Evolutionary conservation across 2,113 vertebrate genomes (phyloP).

Genomic region (Eolophus roseicapilla): DNA sequence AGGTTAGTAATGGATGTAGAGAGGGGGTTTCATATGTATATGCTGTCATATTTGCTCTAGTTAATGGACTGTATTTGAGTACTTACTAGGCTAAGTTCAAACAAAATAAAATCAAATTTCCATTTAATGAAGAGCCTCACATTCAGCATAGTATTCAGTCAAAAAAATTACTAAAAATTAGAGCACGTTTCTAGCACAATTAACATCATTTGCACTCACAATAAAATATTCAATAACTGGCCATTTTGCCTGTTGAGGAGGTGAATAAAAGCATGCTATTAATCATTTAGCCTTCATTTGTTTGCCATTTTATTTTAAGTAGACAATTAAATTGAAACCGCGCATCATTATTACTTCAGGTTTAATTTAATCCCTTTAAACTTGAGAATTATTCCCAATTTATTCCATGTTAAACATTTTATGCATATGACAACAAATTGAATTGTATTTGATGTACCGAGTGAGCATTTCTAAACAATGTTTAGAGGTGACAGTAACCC

Average conservation of each 20-base stretch:
- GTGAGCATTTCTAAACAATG: conserved; percentile 43
- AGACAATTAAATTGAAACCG: conserved; percentile 78
- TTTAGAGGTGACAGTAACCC: background rate
- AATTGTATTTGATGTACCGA: conserved; percentile 60
- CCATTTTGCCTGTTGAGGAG: conserved; percentile 79
- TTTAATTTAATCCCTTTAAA: conserved; percentile 82
- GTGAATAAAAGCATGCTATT: conserved; percentile 83
- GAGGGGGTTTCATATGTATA: conserved; percentile 61
- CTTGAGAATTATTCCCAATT: conserved; percentile 75
- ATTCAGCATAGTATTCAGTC: conserved; percentile 68
- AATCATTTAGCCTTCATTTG: conserved; percentile 83
- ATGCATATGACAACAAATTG: conserved; percentile 52
- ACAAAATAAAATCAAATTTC: conserved; percentile 90
- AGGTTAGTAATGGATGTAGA: conserved; percentile 70
- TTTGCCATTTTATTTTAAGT: conserved; percentile 79
- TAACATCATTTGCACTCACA: conserved; percentile 78
- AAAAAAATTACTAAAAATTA: conserved; percentile 84
- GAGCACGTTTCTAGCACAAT: conserved; percentile 80
- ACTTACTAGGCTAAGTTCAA: conserved; percentile 83
- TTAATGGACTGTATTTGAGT: conserved; percentile 84
- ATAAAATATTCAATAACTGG: conserved; percentile 85
- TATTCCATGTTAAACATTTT: conserved; percentile 73
- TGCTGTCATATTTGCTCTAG: conserved; percentile 73
- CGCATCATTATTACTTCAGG: conserved; percentile 78
- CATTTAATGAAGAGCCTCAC: conserved; percentile 84